Evolutionary conservation across 2,113 vertebrate species (phyloP), one percentile per base, ranked within the genome.

Genomic region (Chrysochloris asiatica): DNA sequence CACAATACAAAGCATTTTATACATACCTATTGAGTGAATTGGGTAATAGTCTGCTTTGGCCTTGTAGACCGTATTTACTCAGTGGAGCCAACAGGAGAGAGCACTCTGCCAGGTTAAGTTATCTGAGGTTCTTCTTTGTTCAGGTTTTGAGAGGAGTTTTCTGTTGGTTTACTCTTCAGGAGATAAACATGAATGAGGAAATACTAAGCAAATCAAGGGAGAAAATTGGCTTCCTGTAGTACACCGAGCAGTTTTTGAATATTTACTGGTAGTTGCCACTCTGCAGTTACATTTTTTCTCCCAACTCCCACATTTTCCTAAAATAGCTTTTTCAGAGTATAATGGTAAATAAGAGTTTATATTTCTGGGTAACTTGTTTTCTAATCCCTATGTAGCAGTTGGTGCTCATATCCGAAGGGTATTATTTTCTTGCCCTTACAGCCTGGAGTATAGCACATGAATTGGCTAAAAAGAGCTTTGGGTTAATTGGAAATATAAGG

Each of bases 151-250:
- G 96, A 96, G 90, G 28, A 90, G 36, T 92, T 87, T 95, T 87
- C 92, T 92, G 78, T 90, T 80, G 33, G 28, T 89, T 93, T 94
- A 65, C 77, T 90, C 92, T 95, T 93, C 45, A 50, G 69, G 80
- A 95, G 91, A 92, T 92, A 94, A 95, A 96, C 86, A 86, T 92
- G 67, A 88, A 90, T 86, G 92, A 94, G 95, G 95, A 95, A 95
- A 94, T 95, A 65, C 59, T 91, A 88, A 86, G 47, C 41, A 52
- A 94, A 94, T 84, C 80, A 81, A 48, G 61, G 77, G 72, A 93
- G 88, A 93, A 93, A 86, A 69, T 63, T 89, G 76, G 47, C 82
- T 90, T 95, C 47, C 76, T 93, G 89, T 56, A 50, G 30, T 33
- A 21, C 50, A 69, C 36, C 83, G 69, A 92, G 67, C 48, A 84